Conservation (phyloP, 2,888 invertebrate genomes). For the Phengaris arion region DNA sequence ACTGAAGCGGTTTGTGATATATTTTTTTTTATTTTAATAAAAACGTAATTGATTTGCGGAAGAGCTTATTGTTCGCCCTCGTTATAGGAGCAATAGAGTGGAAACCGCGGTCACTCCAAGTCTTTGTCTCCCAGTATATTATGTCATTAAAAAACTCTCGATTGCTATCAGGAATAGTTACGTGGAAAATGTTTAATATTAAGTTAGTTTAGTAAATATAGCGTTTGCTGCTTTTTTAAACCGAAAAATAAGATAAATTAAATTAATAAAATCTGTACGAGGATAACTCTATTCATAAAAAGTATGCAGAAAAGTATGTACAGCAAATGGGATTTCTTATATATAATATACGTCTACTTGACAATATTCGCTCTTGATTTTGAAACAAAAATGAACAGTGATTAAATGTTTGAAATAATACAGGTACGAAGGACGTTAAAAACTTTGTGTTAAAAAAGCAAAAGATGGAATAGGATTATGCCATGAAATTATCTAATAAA, state of each 20-base stretch:
- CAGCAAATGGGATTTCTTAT: too few relatives aligned
- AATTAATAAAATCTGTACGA: background rate
- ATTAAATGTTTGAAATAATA: too few relatives aligned
- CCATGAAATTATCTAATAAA: too few relatives aligned
- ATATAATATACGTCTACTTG: background rate
- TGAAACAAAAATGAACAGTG: too few relatives aligned
- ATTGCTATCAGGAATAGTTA: background rate
- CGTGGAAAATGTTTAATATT: background rate
- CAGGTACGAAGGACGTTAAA: too few relatives aligned
- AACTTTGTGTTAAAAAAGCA: too few relatives aligned
- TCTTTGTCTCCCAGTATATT: slow-evolving; percentile 37
- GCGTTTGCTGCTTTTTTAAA: background rate
- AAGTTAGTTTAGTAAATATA: too few relatives aligned
- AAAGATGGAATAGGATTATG: too few relatives aligned
- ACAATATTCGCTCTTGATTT: background rate
- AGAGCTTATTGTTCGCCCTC: slow-evolving; percentile 58
- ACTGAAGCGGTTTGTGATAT: slow-evolving; percentile 50
- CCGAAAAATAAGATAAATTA: background rate
- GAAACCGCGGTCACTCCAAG: slow-evolving; percentile 40
- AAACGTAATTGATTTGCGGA: slow-evolving; percentile 72
- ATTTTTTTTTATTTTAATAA: slow-evolving; percentile 60
- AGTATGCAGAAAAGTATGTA: too few relatives aligned
- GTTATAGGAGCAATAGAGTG: slow-evolving; percentile 41
- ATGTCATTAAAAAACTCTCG: slow-evolving; percentile 39
- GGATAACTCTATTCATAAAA: too few relatives aligned